Base-by-base conservation (phyloP, 1,140 invertebrate genomes). In the Cepaea nemoralis region DNA sequence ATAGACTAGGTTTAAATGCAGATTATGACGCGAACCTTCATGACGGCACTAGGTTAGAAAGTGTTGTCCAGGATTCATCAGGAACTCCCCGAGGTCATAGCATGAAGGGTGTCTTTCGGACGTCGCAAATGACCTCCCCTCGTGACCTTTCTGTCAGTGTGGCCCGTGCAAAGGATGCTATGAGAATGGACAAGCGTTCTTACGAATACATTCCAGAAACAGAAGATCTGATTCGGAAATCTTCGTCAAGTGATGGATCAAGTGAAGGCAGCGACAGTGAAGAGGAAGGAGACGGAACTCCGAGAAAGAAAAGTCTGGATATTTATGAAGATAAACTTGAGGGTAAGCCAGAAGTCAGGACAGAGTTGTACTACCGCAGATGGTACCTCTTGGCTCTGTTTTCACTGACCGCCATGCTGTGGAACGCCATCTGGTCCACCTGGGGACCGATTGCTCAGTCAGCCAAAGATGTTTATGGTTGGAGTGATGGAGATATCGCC, bases 381-480 rank as follows among this genome's bases (percentile, higher is more conserved):
- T 88, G 87, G 87, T 87, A 84, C 48, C 79, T 88, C 19, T 77
- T 88, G 40, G 35, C 76, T 6, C 27, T 86, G 27, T 88, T 87
- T 66, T 85, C 84, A 8, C 33, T 83, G 1, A 50, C 50, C 16
- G 82, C 82, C 27, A 69, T 88, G 63, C n/a, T 86, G 14, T 82
- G 86, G 77, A 84, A 80, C 0, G 70, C 82, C 0, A 83, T 93
- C 8, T 93, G 93, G 92, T 93, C 93, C 84, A 93, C 92, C 19
- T 93, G 92, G 91, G 92, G 91, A 31, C 93, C 93, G 8, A 93
- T 93, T 66, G 80, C 91, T 6, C 86, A 88, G 77, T 91, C 92
- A 12, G 90, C 89, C 3, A 85, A 92, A 70, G 84, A 82, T 59
- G 92, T 91, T n/a, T 93, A 91, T 83, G 40, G 81, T 1, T 93